phyloP scores from a whole-genome alignment of 2,888 invertebrate species.

The Cantharis nigra region DNA sequence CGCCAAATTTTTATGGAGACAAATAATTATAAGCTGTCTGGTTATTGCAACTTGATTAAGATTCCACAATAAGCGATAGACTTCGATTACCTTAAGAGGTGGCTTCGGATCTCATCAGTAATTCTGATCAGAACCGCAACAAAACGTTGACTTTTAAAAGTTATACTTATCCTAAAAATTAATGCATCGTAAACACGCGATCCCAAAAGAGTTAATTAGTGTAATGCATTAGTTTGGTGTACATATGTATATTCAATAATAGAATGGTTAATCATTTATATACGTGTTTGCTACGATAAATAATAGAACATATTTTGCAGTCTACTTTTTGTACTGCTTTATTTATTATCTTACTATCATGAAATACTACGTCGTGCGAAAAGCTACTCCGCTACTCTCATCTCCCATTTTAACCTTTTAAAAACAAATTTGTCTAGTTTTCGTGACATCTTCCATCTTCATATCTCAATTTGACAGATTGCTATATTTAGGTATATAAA shows the following conservation, averaged over 20 bases:
- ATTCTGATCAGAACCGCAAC: neutral
- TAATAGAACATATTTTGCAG: neutral
- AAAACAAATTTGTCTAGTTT: neutral
- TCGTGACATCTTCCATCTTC: neutral
- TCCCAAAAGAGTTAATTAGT: no score
- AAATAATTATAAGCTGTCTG: neutral
- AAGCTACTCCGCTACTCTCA: neutral
- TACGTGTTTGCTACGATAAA: neutral
- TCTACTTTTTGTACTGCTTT: neutral
- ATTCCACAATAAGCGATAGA: neutral
- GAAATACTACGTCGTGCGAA: neutral
- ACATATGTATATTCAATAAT: neutral
- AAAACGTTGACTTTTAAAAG: neutral
- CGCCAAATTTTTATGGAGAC: neutral
- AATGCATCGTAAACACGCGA: neutral
- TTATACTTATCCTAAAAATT: no score
- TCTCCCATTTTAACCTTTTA: neutral
- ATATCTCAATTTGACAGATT: neutral
- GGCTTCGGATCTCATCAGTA: neutral
- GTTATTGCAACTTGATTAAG: neutral
- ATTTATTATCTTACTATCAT: neutral
- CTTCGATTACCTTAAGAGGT: neutral
- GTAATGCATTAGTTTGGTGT: neutral
- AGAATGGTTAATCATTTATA: neutral
- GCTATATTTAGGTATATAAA: neutral